Evolutionary conservation across 2,113 vertebrate species (phyloP).

Genomic region (Hepsetus odoe): DNA sequence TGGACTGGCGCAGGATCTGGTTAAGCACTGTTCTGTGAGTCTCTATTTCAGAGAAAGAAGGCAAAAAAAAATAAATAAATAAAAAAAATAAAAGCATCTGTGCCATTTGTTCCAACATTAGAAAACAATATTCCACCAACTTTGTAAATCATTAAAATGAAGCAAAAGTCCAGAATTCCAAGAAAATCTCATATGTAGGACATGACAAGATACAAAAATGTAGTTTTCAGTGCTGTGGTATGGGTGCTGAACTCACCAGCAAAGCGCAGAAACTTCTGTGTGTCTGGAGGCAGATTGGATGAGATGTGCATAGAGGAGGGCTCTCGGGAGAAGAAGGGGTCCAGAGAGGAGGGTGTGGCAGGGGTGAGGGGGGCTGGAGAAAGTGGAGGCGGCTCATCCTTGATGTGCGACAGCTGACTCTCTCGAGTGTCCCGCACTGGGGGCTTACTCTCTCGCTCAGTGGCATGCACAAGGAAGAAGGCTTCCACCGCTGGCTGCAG

Average conservation of each 20-base stretch:
- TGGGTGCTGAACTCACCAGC: slow-evolving; percentile 74
- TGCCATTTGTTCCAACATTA: background rate
- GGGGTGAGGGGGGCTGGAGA: slow-evolving; percentile 91
- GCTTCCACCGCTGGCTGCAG: slow-evolving; percentile 93
- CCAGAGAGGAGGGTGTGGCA: slow-evolving; percentile 89
- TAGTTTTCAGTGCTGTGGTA: background rate
- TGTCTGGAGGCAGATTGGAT: slow-evolving; percentile 91
- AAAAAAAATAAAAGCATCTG: no score
- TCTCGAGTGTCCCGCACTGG: slow-evolving; percentile 90
- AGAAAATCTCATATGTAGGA: no score
- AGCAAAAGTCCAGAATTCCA: no score
- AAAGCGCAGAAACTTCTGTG: slow-evolving; percentile 93
- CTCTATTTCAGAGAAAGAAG: slow-evolving; percentile 69
- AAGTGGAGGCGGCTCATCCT: slow-evolving; percentile 89
- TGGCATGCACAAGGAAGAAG: slow-evolving; percentile 94
- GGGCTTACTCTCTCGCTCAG: slow-evolving; percentile 92
- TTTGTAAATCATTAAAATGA: no score
- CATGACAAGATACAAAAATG: no score
- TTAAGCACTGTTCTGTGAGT: slow-evolving; percentile 95
- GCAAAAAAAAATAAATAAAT: no score
- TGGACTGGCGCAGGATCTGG: slow-evolving; percentile 93
- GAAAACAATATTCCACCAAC: no score
- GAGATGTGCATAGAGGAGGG: slow-evolving; percentile 95
- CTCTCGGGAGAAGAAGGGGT: slow-evolving; percentile 92
- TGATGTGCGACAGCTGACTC: slow-evolving; percentile 92